A percentile compares a stretch with the other conserved stretches of the same genome.
Conservation (phyloP, 1,140 invertebrate genomes). For the Halesus radiatus region DNA sequence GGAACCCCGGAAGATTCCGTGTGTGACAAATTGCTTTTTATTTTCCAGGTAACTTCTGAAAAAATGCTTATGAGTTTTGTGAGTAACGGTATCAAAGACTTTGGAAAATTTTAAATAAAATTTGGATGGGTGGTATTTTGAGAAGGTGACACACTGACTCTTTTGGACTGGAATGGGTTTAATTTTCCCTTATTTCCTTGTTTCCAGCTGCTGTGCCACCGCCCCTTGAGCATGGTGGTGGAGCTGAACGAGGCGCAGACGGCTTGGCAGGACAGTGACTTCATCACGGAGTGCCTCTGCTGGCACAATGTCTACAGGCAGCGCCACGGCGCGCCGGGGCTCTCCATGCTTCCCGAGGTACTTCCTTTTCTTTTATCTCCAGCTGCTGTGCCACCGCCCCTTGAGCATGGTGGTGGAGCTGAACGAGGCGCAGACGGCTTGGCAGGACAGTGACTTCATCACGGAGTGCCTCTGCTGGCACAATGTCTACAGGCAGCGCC, state of each 20-base stretch:
- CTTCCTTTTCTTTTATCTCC: too few relatives aligned
- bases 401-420: conserved; percentile 79
- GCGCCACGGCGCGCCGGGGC: conserved; percentile 77
- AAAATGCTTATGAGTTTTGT: too few relatives aligned
- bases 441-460: conserved; percentile 85
- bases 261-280: conserved; percentile 84
- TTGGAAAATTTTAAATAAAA: too few relatives aligned
- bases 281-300: conserved; percentile 83
- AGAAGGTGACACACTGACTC: too few relatives aligned
- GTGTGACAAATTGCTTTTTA: too few relatives aligned
- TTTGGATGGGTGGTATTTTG: too few relatives aligned
- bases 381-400: conserved; percentile 53
- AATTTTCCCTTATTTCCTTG: not conserved
- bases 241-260: conserved; percentile 79
- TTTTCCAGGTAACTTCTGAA: too few relatives aligned
- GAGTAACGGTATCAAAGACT: too few relatives aligned
- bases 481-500: conserved; percentile 82
- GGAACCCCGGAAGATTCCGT: too few relatives aligned
- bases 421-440: conserved; percentile 79
- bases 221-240: conserved; percentile 77
- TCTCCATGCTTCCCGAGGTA: conserved; percentile 82
- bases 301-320: conserved; percentile 87
- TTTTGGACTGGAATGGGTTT: too few relatives aligned
- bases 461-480: conserved; percentile 86
- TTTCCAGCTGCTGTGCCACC: conserved; percentile 62